Evolutionary conservation across 2,888 invertebrate genomes (phyloP), one percentile per base, ranked within the genome.

Genomic region (Lypha dubia): DNA sequence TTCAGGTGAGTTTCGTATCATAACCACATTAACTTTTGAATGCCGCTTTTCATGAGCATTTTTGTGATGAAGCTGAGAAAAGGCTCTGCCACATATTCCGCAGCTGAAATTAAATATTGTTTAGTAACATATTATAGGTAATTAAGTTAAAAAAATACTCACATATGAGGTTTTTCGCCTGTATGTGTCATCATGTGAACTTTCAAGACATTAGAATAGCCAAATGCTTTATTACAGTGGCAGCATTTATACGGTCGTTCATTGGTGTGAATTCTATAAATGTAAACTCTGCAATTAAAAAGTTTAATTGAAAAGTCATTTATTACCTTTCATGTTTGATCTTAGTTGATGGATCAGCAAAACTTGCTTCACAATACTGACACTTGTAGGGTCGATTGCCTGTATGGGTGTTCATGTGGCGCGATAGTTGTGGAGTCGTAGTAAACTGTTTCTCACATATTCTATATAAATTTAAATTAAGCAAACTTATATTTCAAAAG

Each of bases 391-490:
- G 92, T 8, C 91, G 90, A 22, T 89, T 90, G 0, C 92, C 91
- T 0, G 92, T 92, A 79, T 92, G 92, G n/a, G 91, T 89, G n/a
- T 92, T 89, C 87, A 92, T 92, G 58, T 92, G 92, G 0, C 92
- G 89, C 8, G 90, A 91, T 17, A 92, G 73, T 82, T 92, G 92
- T 79, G 91, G 92, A 65, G 92, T 91, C 0, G 92, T 89, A 24
- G 91, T 90, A 65, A 92, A 92, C 0, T 89, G 82, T 74, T 90
- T 90, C 1, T 90, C 89, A 63, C 92, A 92, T 51, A 92, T 91
- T 84, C 92, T 92, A 56, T 17, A 58, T 63, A 3, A 53, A 70
- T 32, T 20, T n/a, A 15, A 71, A 41, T n/a, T 63, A 15, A 38
- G 3, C 2, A 6, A 38, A 63, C 9, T 3, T 15, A 13, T 44